Evolutionary conservation across 2,797 vertebrate species (phyloP).

Genomic region (Hipposideros larvatus): DNA sequence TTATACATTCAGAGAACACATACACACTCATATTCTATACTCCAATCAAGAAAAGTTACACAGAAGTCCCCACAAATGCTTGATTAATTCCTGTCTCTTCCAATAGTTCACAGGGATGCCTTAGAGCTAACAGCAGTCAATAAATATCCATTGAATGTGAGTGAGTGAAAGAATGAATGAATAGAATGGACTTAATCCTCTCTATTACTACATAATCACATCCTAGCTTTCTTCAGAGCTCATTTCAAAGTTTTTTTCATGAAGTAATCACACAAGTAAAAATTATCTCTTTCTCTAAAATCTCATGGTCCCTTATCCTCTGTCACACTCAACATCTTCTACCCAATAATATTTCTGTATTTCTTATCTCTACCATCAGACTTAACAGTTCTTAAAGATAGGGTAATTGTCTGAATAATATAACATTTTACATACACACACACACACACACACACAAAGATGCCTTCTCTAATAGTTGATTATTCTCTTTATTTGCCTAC

Average conservation of each 20-base stretch:
- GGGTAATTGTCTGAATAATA: not conserved
- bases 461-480: not conserved
- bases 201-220: constrained; percentile 18
- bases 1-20: not conserved
- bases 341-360: not conserved
- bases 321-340: constrained; percentile 7
- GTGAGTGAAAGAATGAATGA: not conserved
- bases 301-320: not conserved
- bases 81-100: constrained; percentile 3
- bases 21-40: not conserved
- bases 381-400: constrained; percentile 45
- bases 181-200: not conserved
- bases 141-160: constrained; percentile 9
- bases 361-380: constrained; percentile 48
- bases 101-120: not conserved
- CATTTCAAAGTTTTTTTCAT: constrained; percentile 44
- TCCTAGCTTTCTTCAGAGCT: constrained; percentile 20
- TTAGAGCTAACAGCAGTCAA: constrained; percentile 11
- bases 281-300: constrained; percentile 41
- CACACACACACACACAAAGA: not conserved
- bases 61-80: not conserved
- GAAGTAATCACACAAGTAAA: constrained; percentile 29
- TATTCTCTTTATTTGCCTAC: constrained; percentile 29
- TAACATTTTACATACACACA: not conserved
- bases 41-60: constrained; percentile 19